Base-by-base conservation (phyloP, 2,113 vertebrate species). In the Neoarius graeffei region DNA sequence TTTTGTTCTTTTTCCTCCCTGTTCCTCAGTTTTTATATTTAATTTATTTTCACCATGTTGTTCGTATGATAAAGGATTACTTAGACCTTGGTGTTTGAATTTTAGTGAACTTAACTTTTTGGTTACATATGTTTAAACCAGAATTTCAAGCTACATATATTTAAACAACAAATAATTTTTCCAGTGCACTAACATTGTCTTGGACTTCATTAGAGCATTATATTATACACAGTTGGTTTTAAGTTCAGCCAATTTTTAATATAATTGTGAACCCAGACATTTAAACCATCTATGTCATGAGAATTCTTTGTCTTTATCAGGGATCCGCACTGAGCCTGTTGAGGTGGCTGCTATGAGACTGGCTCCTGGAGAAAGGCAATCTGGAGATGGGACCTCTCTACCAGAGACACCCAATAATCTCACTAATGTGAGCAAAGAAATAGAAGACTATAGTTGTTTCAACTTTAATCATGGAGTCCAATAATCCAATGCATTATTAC, bases 361-460 rank as follows among this genome's bases (percentile, higher is more conserved):
- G 91, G 95, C 96, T 82, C 96, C 98, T 2, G 98, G 97, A 64
- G 98, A 99, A 93, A 96, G 98, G 77, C 98, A 99, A 93, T 98
- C 98, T 7, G 98, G 98, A 0, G 98, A 99, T 0, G 98, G 98
- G 86, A 99, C 98, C 0, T 99, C 98, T 84, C 96, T 99, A 52
- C 98, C 98, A 0, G 98, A 99, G 94, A 99, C 97, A 0, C 95
- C 98, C 94, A 93, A 99, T 90, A 99, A 99, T 92, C 97, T 99
- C 85, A 97, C 91, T 59, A 91, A 91, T 69, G 91, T 91, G 71
- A 87, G 88, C 23, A 25, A 56, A 64, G 25, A 74, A 57, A 35
- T 15, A 25, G 27, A 10, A 11, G 0, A 13, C 15, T 60, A 1
- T 11, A 20, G 17, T 42, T 20, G 4, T 27, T 86, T 30, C 7